A percentile compares a stretch with the other conserved stretches of the same genome.
Evolutionary conservation across 2,113 vertebrate genomes (phyloP).

Genomic region (Cairina moschata): DNA sequence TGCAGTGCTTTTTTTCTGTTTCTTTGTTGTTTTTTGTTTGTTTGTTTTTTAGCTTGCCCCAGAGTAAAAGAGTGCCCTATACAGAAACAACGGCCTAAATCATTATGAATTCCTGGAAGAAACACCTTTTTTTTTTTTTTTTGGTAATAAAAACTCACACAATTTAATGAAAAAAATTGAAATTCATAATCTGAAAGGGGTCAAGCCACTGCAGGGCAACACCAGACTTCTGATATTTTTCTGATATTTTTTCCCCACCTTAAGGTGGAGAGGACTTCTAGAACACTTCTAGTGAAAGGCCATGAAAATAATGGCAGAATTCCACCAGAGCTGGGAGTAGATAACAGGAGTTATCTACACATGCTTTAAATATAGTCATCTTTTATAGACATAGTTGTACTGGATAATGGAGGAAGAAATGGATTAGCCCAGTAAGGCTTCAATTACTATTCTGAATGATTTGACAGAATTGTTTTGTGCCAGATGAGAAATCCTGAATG

Average conservation of each 20-base stretch:
- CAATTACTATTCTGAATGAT: background rate
- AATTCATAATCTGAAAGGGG: background rate
- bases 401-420: background rate
- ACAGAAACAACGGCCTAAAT: background rate
- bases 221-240: background rate
- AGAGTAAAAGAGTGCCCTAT: background rate
- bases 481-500: background rate
- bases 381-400: background rate
- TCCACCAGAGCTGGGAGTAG: background rate
- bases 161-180: background rate
- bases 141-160: background rate
- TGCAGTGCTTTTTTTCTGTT: background rate
- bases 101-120: background rate
- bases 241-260: too few species aligned
- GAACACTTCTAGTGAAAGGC: background rate
- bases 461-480: background rate
- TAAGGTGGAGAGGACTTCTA: background rate
- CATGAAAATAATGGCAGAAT: rapidly evolving
- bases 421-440: background rate
- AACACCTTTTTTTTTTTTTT: background rate
- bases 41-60: background rate
- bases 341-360: background rate
- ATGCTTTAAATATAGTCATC: background rate
- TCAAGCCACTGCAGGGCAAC: background rate
- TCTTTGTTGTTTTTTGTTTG: background rate